Evolutionary conservation across 2,797 vertebrate species (phyloP), one percentile per base, ranked within the genome.

Genomic region (Schizopygopsis pylzovi): DNA sequence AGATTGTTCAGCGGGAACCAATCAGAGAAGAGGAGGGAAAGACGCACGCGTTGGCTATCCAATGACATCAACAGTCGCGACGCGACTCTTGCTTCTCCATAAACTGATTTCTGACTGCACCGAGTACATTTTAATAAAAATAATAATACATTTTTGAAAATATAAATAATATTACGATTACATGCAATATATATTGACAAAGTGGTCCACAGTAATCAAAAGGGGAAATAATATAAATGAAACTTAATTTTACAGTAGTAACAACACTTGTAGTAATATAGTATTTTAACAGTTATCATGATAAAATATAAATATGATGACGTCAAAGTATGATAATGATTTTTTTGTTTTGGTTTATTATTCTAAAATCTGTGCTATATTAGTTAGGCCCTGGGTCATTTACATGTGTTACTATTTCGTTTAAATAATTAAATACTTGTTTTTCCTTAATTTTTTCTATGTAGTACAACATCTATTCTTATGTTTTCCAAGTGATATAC

Each of bases 31-130:
- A 37, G 28, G 33, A 73, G 1, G 54, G 83, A 4, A 22, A n/a
- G 6, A 8, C 5, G 33, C 54, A 3, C 5, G 7, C 4, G 25
- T 77, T 59, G 22, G 72, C 1, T 6, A 47, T 70, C 91, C 91
- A 93, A 93, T 92, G 28, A 43, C 8, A 71, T 71, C 83, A 79
- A 79, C 65, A 79, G 77, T 71, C 67, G 28, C 77, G 67, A 47
- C n/a, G 68, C 28, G n/a, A 59, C 25, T 8, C 6, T 79, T 71
- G 52, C 13, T 4, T 20, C n/a, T 41, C 4, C 56, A 20, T 63
- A 39, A 49, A 65, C 39, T 18, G 43, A 49, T 5, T 8, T 52
- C 22, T 79, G 54, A 63, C 39, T 79, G 59, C 18, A 52, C 25
- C 45, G 22, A 59, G 54, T 4, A 10, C 9, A n/a, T 22, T 54